Percentiles rank a stretch among this genome's conserved stretches.
These are phyloP conservation scores for Zygothrica quintamaculata DNA, from an alignment of 2,888 invertebrate genomes.

Conservation along the genomic window DNA sequence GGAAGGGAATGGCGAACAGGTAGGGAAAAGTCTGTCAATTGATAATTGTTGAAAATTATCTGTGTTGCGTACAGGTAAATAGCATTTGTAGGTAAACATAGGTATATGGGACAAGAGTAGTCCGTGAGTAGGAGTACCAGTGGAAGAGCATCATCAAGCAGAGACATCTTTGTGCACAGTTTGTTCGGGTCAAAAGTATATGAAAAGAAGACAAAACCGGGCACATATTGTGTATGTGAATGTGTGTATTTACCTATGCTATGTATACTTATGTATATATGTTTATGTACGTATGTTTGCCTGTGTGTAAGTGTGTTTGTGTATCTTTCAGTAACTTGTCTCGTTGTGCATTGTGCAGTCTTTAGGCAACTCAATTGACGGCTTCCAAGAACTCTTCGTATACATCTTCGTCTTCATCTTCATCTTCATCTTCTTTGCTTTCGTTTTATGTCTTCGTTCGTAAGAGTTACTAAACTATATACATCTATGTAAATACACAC, in stretches of 20 bases:
- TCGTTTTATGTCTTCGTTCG: neutral
- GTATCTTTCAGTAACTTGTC: constrained; percentile 54
- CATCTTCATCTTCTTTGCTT: constrained; percentile 14
- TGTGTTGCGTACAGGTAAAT: constrained; percentile 38
- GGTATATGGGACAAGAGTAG: constrained; percentile 45
- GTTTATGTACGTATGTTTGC: neutral
- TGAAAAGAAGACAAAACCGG: neutral
- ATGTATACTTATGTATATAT: neutral
- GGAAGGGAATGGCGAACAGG: constrained; percentile 11
- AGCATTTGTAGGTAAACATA: constrained; percentile 41
- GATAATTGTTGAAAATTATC: constrained; percentile 32
- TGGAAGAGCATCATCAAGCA: no score
- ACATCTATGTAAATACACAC: constrained; percentile 1
- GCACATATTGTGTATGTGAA: neutral
- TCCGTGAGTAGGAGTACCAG: no score
- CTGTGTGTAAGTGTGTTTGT: constrained; percentile 14
- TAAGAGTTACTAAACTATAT: constrained; percentile 26
- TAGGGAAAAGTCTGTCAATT: constrained; percentile 16
- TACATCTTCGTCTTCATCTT: constrained; percentile 25
- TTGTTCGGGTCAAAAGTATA: no score
- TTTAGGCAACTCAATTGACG: constrained; percentile 48
- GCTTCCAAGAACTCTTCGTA: constrained; percentile 52
- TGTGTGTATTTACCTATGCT: neutral
- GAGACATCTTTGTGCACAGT: no score
- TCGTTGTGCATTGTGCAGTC: constrained; percentile 49